phyloP scores from a whole-genome alignment of 2,113 vertebrate species.

The Python bivittatus region DNA sequence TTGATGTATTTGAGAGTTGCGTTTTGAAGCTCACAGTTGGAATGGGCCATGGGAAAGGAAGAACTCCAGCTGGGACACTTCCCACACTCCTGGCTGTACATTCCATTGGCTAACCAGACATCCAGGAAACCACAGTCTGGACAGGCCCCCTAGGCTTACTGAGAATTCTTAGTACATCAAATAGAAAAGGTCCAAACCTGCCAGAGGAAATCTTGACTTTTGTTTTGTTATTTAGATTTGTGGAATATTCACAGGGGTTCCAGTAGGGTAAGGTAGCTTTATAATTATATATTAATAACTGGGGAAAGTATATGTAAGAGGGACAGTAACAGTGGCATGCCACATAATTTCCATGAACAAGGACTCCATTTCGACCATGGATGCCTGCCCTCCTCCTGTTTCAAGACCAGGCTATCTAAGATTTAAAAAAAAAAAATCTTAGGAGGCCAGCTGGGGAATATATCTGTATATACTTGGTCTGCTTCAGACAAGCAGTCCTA shows the following conservation, averaged over 20 bases:
- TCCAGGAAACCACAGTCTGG: conserved; percentile 30
- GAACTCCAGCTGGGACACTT: neutral
- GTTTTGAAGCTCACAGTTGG: conserved; percentile 1
- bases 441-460: neutral
- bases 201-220: neutral
- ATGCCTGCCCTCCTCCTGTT: neutral
- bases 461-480: neutral
- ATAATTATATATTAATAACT: neutral
- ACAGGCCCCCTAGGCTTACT: neutral
- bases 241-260: neutral
- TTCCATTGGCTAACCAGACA: conserved; percentile 1
- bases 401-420: neutral
- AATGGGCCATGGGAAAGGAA: neutral
- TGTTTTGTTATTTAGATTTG: neutral
- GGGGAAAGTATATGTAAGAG: no score
- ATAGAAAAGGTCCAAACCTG: neutral
- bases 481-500: neutral
- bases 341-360: neutral
- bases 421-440: neutral
- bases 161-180: neutral
- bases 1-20: neutral
- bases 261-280: neutral
- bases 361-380: neutral
- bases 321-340: neutral
- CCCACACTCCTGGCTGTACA: neutral